These are phyloP conservation scores for Coboldia fuscipes DNA, from an alignment of 1,140 invertebrate genomes.

Conservation along the genomic window DNA sequence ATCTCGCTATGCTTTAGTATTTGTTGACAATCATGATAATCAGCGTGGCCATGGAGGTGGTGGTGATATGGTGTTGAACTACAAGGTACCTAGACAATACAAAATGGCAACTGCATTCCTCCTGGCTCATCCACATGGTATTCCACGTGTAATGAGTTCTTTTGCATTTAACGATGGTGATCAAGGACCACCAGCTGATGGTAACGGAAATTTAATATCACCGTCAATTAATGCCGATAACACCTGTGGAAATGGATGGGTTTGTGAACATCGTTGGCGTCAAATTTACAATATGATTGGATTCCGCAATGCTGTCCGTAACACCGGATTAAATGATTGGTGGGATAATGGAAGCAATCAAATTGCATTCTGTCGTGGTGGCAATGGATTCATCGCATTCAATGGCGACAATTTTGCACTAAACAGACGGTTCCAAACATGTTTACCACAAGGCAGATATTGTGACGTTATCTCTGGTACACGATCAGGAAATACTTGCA, in stretches of 20 bases:
- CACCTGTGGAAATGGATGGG: conserved; percentile 46
- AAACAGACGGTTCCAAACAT: conserved; percentile 32
- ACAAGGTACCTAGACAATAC: conserved; percentile 33
- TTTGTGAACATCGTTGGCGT: conserved; percentile 73
- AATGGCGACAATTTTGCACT: conserved; percentile 37
- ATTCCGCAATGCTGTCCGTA: conserved; percentile 42
- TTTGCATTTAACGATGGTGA: conserved; percentile 21
- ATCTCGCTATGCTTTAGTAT: conserved; percentile 29
- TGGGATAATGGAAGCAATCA: conserved; percentile 53
- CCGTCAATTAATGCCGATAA: conserved; percentile 32
- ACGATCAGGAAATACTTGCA: conserved; percentile 28
- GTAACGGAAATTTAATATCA: conserved; percentile 32
- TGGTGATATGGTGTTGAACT: conserved; percentile 26
- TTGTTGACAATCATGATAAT: conserved; percentile 40
- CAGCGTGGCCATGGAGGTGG: conserved; percentile 32
- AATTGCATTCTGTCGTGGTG: conserved; percentile 52
- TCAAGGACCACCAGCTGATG: conserved; percentile 35
- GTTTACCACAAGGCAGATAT: conserved; percentile 45
- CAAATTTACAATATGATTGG: conserved; percentile 62
- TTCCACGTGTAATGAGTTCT: conserved; percentile 45
- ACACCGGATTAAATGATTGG: conserved; percentile 34
- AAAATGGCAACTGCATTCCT: conserved; percentile 49
- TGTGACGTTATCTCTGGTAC: conserved; percentile 60
- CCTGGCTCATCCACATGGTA: conserved; percentile 48
- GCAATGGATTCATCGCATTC: conserved; percentile 48